A percentile compares a stretch with the other conserved stretches of the same genome.
phyloP scores from a whole-genome alignment of 2,888 invertebrate genomes.

The Nemurella pictetii region DNA sequence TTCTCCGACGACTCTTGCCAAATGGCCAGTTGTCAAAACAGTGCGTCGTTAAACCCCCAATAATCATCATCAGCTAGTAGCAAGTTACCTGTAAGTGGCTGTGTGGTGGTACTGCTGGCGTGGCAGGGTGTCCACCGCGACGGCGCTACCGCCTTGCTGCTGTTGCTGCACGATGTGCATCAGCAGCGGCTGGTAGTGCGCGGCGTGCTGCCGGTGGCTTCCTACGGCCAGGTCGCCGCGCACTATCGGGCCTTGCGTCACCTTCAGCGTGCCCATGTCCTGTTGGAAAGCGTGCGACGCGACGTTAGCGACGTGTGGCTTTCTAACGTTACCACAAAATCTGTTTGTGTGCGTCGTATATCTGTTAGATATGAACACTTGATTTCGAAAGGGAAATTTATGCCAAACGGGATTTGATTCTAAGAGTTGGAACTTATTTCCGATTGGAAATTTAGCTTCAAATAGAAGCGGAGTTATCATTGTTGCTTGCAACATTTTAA shows the following conservation, averaged over 20 bases:
- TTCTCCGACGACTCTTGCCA: background rate
- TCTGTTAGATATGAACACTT: no score
- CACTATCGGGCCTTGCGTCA: slow-evolving; percentile 8
- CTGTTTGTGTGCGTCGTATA: background rate
- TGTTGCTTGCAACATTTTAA: no score
- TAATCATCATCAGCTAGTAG: background rate
- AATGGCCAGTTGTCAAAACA: no score
- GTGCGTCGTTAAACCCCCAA: background rate
- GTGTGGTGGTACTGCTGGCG: slow-evolving; percentile 35
- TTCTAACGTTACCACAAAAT: background rate
- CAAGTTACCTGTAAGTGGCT: slow-evolving; percentile 31
- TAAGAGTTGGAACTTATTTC: no score
- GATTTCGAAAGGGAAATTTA: no score
- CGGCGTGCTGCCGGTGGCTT: slow-evolving; percentile 19
- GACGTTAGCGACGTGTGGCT: background rate
- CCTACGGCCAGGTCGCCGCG: background rate
- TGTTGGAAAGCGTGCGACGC: background rate
- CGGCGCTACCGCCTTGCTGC: slow-evolving; percentile 14
- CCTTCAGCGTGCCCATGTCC: slow-evolving; percentile 19
- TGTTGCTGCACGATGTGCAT: slow-evolving; percentile 38
- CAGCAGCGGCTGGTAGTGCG: slow-evolving; percentile 38
- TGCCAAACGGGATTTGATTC: background rate
- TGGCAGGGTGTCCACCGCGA: slow-evolving; percentile 28
- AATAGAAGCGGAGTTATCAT: no score
- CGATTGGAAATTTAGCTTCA: no score